Percentiles rank a stretch among this genome's conserved stretches.
phyloP scores from a whole-genome alignment of 2,797 vertebrate species.

The Tympanoctomys barrerae region DNA sequence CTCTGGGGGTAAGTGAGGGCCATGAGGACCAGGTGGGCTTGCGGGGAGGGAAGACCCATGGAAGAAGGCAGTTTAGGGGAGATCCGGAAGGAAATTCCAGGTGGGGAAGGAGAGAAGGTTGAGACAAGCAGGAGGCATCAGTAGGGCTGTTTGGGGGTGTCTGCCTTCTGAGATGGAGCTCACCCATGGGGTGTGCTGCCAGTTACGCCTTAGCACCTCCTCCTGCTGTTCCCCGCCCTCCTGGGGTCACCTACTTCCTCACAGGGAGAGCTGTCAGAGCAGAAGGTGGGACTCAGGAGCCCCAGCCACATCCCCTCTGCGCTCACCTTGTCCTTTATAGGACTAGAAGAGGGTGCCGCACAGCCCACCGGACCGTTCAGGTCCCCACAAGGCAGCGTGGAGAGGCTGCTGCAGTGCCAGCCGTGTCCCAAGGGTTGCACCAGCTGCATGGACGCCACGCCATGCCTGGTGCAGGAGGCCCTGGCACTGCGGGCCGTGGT shows the following conservation, averaged over 20 bases:
- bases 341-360: constrained; percentile 65
- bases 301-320: neutral
- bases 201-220: neutral
- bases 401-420: constrained; percentile 89
- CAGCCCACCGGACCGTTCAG: neutral
- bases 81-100: neutral
- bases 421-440: constrained; percentile 94
- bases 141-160: neutral
- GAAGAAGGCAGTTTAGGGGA: neutral
- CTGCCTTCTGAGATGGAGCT: constrained; percentile 33
- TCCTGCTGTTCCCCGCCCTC: neutral
- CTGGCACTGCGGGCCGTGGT: constrained; percentile 89
- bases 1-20: constrained; percentile 64
- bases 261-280: neutral
- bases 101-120: neutral
- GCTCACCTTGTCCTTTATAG: constrained; percentile 66
- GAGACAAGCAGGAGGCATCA: neutral
- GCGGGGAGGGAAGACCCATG: neutral
- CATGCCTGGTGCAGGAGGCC: constrained; percentile 94
- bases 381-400: constrained; percentile 77
- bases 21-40: constrained; percentile 36
- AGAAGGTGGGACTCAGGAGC: neutral
- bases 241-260: neutral
- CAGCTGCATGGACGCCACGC: constrained; percentile 91
- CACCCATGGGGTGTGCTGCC: neutral